Conservation (phyloP, 2,888 invertebrate genomes). For the Cyclophora albipunctata region DNA sequence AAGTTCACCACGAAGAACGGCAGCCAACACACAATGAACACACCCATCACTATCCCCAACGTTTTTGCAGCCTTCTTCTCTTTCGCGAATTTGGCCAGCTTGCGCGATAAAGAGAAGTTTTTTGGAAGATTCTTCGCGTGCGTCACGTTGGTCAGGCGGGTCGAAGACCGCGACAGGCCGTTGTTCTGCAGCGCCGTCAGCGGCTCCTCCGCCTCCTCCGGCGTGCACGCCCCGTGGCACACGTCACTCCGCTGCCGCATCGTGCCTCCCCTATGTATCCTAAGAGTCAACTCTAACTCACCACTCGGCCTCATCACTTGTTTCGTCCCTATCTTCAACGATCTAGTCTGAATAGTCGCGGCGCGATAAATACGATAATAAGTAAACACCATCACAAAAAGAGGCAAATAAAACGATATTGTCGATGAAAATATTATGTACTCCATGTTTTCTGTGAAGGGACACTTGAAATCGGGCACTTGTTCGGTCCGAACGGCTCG, state of each 20-base stretch:
- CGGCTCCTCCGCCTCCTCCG: constrained; percentile 82
- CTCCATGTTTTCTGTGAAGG: constrained; percentile 96
- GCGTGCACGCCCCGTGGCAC: constrained; percentile 76
- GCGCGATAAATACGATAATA: constrained; percentile 97
- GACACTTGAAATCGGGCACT: constrained; percentile 90
- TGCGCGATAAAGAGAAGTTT: constrained; percentile 94
- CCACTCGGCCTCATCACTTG: constrained; percentile 90
- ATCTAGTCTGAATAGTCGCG: constrained; percentile 93
- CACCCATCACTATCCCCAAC: constrained; percentile 96
- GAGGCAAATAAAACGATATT: constrained; percentile 97
- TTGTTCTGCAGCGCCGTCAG: constrained; percentile 86
- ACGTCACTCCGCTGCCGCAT: constrained; percentile 76
- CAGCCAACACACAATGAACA: constrained; percentile 97
- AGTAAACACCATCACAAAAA: constrained; percentile 98
- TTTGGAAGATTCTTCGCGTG: constrained; percentile 82
- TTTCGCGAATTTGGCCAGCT: constrained; percentile 95
- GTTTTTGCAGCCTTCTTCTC: constrained; percentile 99
- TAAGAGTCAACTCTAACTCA: constrained; percentile 89
- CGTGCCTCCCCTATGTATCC: constrained; percentile 94
- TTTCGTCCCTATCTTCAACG: constrained; percentile 93
- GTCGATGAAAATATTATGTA: constrained; percentile 98
- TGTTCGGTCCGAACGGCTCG: constrained; percentile 88
- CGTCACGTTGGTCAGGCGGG: constrained; percentile 77
- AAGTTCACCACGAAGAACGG: constrained; percentile 98
- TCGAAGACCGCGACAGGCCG: constrained; percentile 82